Percentiles rank a stretch among this genome's conserved stretches.
Conservation (phyloP, 1,140 invertebrate species). For the Halesus radiatus region DNA sequence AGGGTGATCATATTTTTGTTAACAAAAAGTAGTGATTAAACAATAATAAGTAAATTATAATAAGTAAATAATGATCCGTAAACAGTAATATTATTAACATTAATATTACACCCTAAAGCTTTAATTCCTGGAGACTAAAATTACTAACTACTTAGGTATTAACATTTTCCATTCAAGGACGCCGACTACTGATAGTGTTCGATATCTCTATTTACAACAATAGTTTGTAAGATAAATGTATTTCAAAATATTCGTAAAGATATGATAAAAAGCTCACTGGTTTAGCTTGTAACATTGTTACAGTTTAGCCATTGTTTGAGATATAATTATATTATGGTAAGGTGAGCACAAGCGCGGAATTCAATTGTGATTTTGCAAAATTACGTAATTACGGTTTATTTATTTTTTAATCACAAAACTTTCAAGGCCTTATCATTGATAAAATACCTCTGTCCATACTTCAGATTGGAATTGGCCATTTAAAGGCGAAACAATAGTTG, state of each 20-base stretch:
- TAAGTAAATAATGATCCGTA: too few relatives aligned
- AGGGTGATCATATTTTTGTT: too few relatives aligned
- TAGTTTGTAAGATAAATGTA: neutral
- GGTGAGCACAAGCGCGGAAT: neutral
- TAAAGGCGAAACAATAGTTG: neutral
- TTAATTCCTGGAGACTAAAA: too few relatives aligned
- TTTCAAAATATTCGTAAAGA: slow-evolving; percentile 23
- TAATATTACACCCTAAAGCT: too few relatives aligned
- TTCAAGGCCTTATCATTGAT: slow-evolving; percentile 9
- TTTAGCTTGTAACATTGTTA: slow-evolving; percentile 21
- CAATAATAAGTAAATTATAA: too few relatives aligned
- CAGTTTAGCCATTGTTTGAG: slow-evolving; percentile 14
- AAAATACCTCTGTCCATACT: neutral
- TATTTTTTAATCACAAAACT: slow-evolving; percentile 15
- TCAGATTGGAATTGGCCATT: slow-evolving; percentile 13
- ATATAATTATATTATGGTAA: slow-evolving; percentile 20
- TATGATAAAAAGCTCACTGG: neutral
- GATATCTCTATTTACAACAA: too few relatives aligned
- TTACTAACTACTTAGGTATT: too few relatives aligned
- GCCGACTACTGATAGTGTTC: too few relatives aligned
- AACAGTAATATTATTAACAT: too few relatives aligned
- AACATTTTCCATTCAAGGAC: too few relatives aligned
- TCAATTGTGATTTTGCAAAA: slow-evolving; percentile 12
- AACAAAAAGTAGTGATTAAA: too few relatives aligned
- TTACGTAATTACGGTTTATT: slow-evolving; percentile 11